Evolutionary conservation across 2,797 vertebrate genomes (phyloP), one percentile per base, ranked within the genome.

Genomic region (Glossophaga mutica): DNA sequence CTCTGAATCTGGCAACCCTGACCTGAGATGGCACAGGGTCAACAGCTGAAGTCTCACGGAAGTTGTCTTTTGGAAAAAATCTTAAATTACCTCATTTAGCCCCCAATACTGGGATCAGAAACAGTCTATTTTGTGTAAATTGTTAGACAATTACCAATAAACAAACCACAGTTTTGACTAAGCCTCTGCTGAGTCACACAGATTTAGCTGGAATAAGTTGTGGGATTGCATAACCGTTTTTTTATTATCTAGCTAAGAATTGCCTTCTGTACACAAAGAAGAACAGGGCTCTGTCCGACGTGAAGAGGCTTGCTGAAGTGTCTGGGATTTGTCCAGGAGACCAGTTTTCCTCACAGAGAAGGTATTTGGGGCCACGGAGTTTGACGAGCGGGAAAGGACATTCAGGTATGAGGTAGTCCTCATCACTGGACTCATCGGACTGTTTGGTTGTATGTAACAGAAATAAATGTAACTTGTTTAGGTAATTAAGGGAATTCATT

Each of bases 131-230:
- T 93, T 96, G 44, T 79, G 9, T 79, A 59, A 42, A 50, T 62
- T 87, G 34, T 52, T 57, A 96, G 92, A 84, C 37, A 92, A 85
- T 81, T 81, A 88, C 50, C 57, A 90, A 70, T 37, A 83, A 91
- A 71, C 5, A 65, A 91, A 76, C 21, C 50, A 68, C 3, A 48
- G 70, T 89, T 95, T 90, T 91, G 79, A 29, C 44, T 55, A 77
- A 82, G 29, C 37, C n/a, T 77, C 7, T 76, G 76, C 37, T 95
- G 84, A 92, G 22, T 85, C 82, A 85, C 52, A 68, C 22, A 55
- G 37, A 77, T 78, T 77, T 82, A 73, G n/a, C 81, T 91, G 74
- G 59, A 78, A 78, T 78, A 74, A 34, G 18, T 48, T 87, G 37
- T 90, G 42, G 55, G 37, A 82, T 55, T 91, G 18, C 15, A 32